These are phyloP conservation scores for Cephus cinctus DNA, from an alignment of 1,140 invertebrate genomes.

Conservation along the genomic window DNA sequence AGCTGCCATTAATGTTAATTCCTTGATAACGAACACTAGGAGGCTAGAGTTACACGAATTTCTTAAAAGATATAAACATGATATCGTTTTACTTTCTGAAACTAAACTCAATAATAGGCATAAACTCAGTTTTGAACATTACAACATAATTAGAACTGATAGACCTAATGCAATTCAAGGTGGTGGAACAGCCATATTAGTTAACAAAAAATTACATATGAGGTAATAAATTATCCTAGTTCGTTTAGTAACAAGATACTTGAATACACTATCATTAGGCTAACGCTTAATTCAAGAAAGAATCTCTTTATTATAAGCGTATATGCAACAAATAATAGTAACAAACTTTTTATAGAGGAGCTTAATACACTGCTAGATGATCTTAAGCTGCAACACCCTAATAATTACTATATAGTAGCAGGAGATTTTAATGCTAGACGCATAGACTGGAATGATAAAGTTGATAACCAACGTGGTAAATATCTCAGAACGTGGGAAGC, in stretches of 20 bases:
- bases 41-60: slow-evolving; percentile 4
- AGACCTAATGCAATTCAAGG: slow-evolving; percentile 9
- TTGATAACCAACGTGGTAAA: not conserved
- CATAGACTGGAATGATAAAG: slow-evolving; percentile 1
- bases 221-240: slow-evolving; percentile 7
- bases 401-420: slow-evolving; percentile 10
- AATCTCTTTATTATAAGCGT: slow-evolving; percentile 4
- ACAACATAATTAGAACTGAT: slow-evolving; percentile 11
- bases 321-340: slow-evolving; percentile 7
- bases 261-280: slow-evolving; percentile 11
- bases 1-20: slow-evolving; percentile 17
- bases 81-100: slow-evolving; percentile 9
- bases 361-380: not conserved
- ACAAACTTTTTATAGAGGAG: slow-evolving; percentile 2
- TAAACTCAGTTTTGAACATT: slow-evolving; percentile 1
- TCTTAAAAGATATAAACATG: not conserved
- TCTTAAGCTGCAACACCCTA: slow-evolving; percentile 2
- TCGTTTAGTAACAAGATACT: slow-evolving; percentile 1
- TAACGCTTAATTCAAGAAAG: not conserved
- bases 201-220: slow-evolving; percentile 4
- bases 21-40: slow-evolving; percentile 6
- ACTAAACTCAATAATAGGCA: slow-evolving; percentile 14
- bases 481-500: not conserved
- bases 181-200: slow-evolving; percentile 13
- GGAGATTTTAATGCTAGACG: slow-evolving; percentile 7